Conservation (phyloP, 2,113 vertebrate genomes). For the Ceratotherium simum region DNA sequence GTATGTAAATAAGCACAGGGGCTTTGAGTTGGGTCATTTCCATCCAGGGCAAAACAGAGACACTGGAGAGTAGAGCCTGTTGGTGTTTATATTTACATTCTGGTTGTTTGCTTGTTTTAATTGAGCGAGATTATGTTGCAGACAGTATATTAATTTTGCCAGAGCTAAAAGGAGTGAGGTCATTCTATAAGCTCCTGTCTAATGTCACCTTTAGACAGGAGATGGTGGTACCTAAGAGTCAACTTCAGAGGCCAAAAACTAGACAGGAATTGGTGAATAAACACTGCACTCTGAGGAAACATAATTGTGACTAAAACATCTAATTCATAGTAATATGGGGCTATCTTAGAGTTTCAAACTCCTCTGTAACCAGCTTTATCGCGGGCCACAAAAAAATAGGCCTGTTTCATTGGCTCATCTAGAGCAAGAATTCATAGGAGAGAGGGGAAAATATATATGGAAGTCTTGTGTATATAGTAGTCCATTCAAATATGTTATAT, state of each 20-base stretch:
- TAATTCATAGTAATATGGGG: neutral
- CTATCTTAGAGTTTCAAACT: neutral
- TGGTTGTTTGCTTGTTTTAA: neutral
- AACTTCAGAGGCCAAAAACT: neutral
- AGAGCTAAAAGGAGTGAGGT: neutral
- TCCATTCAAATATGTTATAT: slow-evolving; percentile 20
- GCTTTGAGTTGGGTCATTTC: neutral
- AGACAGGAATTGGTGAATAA: neutral
- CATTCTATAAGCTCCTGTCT: neutral
- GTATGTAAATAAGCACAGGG: neutral
- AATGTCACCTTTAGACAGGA: neutral
- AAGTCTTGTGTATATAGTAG: neutral
- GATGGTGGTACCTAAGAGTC: neutral
- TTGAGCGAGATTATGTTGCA: neutral
- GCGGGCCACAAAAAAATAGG: neutral
- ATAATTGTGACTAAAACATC: neutral
- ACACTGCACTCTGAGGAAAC: neutral
- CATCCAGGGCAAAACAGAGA: neutral
- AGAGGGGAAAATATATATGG: neutral
- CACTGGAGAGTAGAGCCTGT: neutral
- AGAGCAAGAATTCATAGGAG: slow-evolving; percentile 40
- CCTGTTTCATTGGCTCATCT: neutral
- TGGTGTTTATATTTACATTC: slow-evolving; percentile 12
- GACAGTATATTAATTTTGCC: neutral
- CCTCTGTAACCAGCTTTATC: slow-evolving; percentile 29